Conservation (phyloP, 2,113 vertebrate genomes). For the Vulpes lagopus region DNA sequence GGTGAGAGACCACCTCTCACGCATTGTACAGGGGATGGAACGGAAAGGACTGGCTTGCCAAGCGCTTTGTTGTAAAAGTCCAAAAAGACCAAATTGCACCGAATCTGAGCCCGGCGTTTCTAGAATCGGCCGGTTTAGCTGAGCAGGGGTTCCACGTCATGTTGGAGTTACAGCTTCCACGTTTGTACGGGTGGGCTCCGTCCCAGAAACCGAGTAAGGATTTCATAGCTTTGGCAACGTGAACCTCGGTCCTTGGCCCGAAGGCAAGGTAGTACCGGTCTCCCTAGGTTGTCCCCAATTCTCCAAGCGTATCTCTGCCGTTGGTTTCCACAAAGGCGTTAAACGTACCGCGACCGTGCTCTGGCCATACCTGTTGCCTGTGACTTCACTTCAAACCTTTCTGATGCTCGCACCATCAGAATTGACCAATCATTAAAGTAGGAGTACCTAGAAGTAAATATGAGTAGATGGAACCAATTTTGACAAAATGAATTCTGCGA, state of each 20-base stretch:
- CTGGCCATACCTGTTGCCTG: neutral
- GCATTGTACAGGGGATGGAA: neutral
- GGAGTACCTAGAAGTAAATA: neutral
- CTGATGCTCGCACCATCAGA: neutral
- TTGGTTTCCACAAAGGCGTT: neutral
- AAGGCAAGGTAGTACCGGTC: neutral
- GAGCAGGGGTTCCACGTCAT: neutral
- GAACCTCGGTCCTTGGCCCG: neutral
- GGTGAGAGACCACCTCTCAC: neutral
- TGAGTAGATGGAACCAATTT: neutral
- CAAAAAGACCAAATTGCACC: constrained; percentile 6
- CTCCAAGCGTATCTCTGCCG: neutral
- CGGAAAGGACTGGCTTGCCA: neutral
- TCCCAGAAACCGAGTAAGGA: neutral
- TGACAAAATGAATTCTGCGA: neutral
- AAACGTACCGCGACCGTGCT: neutral
- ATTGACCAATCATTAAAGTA: neutral
- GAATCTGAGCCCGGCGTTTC: neutral
- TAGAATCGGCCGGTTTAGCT: neutral
- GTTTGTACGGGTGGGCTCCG: neutral
- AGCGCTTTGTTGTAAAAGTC: neutral
- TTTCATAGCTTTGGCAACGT: neutral
- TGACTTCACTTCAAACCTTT: neutral
- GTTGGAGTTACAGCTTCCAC: neutral
- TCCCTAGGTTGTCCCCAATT: neutral